A percentile compares a stretch with the other conserved stretches of the same genome.
Evolutionary conservation across 2,113 vertebrate species (phyloP).

Genomic region (Pipa parva): DNA sequence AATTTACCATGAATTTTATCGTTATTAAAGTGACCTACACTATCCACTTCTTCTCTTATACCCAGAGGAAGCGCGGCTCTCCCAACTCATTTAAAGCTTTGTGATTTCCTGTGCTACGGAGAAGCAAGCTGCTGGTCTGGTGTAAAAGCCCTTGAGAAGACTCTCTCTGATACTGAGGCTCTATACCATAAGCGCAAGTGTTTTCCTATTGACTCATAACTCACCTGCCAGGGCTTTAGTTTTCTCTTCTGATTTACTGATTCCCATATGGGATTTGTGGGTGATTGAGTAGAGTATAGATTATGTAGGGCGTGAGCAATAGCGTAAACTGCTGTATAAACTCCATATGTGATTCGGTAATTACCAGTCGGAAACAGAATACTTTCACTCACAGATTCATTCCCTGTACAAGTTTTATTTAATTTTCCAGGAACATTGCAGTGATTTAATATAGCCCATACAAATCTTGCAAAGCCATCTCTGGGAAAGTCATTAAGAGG

Average conservation of each 20-base stretch:
- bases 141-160: no score
- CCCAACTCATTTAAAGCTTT: no score
- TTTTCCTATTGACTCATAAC: no score
- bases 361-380: background rate
- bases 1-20: no score
- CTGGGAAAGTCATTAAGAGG: background rate
- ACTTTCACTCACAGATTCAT: background rate
- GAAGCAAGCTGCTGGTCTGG: no score
- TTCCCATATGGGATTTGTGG: background rate
- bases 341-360: background rate
- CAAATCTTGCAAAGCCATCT: background rate
- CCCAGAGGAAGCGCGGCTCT: no score
- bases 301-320: background rate
- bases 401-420: background rate
- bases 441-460: background rate
- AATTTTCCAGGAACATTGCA: background rate
- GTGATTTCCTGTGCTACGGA: no score
- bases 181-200: no score
- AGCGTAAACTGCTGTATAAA: slow-evolving; percentile 6
- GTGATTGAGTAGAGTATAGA: background rate
- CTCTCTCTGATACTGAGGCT: no score
- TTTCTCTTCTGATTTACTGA: background rate
- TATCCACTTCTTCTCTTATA: no score
- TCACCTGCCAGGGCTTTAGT: background rate
- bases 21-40: no score